phyloP scores from a whole-genome alignment of 2,113 vertebrate species.

The Leucoraja erinaceus region DNA sequence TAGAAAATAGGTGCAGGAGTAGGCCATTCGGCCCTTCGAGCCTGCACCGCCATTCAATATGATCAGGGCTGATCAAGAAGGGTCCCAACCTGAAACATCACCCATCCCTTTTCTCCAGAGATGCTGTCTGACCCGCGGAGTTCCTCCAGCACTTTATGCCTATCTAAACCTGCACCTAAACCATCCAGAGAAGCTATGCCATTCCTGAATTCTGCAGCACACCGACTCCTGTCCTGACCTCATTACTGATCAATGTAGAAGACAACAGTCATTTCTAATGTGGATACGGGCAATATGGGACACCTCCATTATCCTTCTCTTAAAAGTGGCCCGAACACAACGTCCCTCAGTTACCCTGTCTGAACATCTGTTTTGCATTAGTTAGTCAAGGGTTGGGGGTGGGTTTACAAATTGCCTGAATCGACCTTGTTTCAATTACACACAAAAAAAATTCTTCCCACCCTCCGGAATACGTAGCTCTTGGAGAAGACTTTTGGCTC shows the following conservation, averaged over 20 bases:
- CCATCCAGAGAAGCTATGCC: no score
- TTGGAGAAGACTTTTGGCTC: not conserved
- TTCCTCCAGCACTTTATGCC: no score
- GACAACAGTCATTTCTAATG: not conserved
- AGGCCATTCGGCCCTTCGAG: no score
- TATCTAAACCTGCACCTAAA: no score
- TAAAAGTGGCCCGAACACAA: not conserved
- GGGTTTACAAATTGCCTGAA: not conserved
- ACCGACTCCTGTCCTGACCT: not conserved
- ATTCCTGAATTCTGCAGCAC: no score
- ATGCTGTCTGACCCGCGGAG: no score
- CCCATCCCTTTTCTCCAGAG: no score
- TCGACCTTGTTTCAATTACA: not conserved
- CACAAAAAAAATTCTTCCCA: not conserved
- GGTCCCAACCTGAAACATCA: no score
- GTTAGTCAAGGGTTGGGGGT: conserved; percentile 1
- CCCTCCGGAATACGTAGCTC: not conserved
- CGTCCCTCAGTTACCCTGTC: not conserved
- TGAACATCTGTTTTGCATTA: not conserved
- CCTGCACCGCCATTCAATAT: no score
- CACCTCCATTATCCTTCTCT: not conserved
- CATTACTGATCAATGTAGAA: not conserved
- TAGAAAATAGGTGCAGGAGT: no score
- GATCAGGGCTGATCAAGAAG: no score
- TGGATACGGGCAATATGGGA: not conserved